Evolutionary conservation across 2,888 invertebrate species (phyloP).

Genomic region (Scotopteryx bipunctaria): DNA sequence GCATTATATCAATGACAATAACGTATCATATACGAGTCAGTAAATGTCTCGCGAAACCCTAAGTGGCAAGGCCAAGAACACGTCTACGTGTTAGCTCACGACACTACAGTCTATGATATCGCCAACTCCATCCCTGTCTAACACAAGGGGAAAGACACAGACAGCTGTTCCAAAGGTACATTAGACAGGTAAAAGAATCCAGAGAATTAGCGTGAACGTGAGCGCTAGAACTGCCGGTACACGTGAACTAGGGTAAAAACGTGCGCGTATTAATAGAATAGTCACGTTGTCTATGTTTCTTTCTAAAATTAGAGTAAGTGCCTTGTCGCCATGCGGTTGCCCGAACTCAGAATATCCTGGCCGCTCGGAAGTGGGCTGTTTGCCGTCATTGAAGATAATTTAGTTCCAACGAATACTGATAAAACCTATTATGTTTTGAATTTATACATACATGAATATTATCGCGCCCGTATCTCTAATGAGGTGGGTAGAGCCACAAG

Average conservation of each 20-base stretch:
- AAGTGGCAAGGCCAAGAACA: constrained; percentile 54
- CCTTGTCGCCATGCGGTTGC: constrained; percentile 12
- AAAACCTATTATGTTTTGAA: too few species aligned
- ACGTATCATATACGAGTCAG: too few species aligned
- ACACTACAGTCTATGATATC: constrained; percentile 14
- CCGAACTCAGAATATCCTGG: constrained; percentile 9
- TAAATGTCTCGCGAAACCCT: constrained; percentile 45
- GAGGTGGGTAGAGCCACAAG: too few species aligned
- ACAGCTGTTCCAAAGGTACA: constrained; percentile 16
- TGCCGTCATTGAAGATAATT: too few species aligned
- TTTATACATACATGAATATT: too few species aligned
- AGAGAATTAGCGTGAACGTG: constrained; percentile 7
- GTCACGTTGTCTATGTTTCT: constrained; percentile 27
- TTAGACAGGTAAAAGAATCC: constrained; percentile 19
- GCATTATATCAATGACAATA: background rate
- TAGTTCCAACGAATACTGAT: too few species aligned
- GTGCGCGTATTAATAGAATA: constrained; percentile 29
- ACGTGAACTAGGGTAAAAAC: constrained; percentile 28
- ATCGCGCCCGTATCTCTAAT: too few species aligned
- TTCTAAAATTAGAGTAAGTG: constrained; percentile 27
- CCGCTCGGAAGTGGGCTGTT: background rate
- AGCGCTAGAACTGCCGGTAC: constrained; percentile 13
- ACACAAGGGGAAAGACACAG: background rate
- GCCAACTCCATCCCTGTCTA: constrained; percentile 8
- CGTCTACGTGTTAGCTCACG: constrained; percentile 34